Percentiles rank a stretch among this genome's conserved stretches.
Conservation (phyloP, 2,888 invertebrate species). For the Iselma pallidipennis region DNA sequence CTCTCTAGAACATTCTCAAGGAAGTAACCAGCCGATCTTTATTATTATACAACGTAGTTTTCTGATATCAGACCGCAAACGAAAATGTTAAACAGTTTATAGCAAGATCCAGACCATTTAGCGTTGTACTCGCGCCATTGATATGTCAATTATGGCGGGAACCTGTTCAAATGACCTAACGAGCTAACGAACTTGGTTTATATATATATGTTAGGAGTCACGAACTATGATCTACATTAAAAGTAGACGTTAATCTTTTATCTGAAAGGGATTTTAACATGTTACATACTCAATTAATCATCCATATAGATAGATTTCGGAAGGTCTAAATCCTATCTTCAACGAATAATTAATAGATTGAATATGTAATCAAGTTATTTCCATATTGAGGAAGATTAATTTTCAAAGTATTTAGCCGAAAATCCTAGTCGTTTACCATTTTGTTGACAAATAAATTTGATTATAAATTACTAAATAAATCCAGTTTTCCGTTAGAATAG, state of each 20-base stretch:
- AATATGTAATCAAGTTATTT: constrained; percentile 3
- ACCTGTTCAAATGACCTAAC: constrained; percentile 46
- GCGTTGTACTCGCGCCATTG: constrained; percentile 45
- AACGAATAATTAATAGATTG: neutral
- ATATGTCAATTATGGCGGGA: constrained; percentile 49
- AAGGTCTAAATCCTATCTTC: neutral
- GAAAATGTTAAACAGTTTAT: constrained; percentile 33
- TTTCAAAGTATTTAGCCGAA: neutral
- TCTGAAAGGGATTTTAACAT: neutral
- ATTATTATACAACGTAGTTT: constrained; percentile 35
- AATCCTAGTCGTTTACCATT: neutral
- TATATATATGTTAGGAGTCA: constrained; percentile 36
- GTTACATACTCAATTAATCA: constrained; percentile 6
- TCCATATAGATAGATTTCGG: neutral
- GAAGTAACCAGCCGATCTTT: constrained; percentile 32
- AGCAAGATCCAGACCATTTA: constrained; percentile 41
- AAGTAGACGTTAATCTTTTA: neutral
- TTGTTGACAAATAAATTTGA: neutral
- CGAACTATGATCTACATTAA: constrained; percentile 44
- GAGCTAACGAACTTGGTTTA: constrained; percentile 38
- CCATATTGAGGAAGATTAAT: constrained; percentile 13
- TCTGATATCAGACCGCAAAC: constrained; percentile 29
- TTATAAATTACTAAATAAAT: too few species aligned
- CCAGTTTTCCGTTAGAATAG: too few species aligned
- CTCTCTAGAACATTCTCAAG: constrained; percentile 22